phyloP scores from a whole-genome alignment of 2,113 vertebrate genomes.

The Nothobranchius furzeri region DNA sequence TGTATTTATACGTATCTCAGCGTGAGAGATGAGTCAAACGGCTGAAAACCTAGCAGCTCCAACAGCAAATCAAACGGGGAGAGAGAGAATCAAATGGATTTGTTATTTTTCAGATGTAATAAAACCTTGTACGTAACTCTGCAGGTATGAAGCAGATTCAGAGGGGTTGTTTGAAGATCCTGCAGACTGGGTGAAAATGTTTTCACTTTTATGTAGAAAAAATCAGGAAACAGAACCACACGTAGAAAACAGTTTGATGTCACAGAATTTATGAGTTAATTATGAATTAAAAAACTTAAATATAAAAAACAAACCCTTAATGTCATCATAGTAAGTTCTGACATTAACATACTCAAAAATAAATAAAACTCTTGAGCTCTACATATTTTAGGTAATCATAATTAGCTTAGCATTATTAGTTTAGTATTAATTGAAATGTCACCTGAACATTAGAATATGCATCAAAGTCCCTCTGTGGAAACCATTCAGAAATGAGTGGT shows the following conservation, averaged over 20 bases:
- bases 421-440: no score
- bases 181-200: neutral
- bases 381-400: no score
- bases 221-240: neutral
- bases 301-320: no score
- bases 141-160: neutral
- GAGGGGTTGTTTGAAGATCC: neutral
- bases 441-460: no score
- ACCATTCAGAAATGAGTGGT: no score
- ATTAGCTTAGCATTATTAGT: no score
- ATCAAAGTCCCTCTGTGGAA: no score
- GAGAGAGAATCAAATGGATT: slow-evolving; percentile 1
- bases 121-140: neutral
- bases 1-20: neutral
- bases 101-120: neutral
- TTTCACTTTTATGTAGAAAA: neutral
- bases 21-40: slow-evolving; percentile 10
- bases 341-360: no score
- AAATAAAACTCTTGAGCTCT: no score
- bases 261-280: neutral
- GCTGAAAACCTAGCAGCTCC: neutral
- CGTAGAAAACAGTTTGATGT: neutral
- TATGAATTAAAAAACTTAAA: neutral
- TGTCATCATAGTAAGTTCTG: no score
- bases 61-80: neutral